Evolutionary conservation across 1,140 invertebrate species (phyloP).

Genomic region (Teleogryllus occipitalis): DNA sequence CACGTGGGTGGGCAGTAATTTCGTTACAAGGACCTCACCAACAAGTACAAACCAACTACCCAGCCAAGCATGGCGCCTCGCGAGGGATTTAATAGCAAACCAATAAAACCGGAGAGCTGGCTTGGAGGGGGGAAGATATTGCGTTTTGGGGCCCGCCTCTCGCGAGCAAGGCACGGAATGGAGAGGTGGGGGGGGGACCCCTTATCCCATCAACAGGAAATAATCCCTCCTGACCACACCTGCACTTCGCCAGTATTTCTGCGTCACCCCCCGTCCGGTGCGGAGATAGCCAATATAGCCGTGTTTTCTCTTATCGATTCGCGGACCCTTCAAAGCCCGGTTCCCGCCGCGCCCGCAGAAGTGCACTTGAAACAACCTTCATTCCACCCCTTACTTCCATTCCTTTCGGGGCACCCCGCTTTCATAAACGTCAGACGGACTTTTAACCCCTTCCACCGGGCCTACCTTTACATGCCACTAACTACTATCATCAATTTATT

Average conservation of each 20-base stretch:
- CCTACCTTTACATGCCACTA: slow-evolving; percentile 1
- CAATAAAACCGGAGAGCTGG: background rate
- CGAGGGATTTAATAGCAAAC: background rate
- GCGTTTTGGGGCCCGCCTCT: background rate
- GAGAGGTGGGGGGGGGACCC: background rate
- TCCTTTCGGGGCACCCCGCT: background rate
- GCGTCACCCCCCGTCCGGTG: background rate
- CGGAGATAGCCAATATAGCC: background rate
- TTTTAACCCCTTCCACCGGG: background rate
- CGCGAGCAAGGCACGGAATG: background rate
- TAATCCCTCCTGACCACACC: background rate
- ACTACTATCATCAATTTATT: slow-evolving; percentile 1
- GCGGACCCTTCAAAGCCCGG: background rate
- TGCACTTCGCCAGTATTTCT: background rate
- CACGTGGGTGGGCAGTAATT: background rate
- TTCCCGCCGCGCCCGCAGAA: background rate
- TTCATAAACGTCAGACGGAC: background rate
- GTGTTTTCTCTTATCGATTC: background rate
- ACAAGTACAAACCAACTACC: too few species aligned
- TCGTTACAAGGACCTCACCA: background rate
- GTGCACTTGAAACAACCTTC: background rate
- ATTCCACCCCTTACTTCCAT: background rate
- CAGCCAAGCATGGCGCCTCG: background rate
- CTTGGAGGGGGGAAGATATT: background rate
- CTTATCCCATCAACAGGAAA: background rate